These are phyloP conservation scores for Odontomyia ornata DNA, from an alignment of 2,888 invertebrate genomes.

Conservation along the genomic window DNA sequence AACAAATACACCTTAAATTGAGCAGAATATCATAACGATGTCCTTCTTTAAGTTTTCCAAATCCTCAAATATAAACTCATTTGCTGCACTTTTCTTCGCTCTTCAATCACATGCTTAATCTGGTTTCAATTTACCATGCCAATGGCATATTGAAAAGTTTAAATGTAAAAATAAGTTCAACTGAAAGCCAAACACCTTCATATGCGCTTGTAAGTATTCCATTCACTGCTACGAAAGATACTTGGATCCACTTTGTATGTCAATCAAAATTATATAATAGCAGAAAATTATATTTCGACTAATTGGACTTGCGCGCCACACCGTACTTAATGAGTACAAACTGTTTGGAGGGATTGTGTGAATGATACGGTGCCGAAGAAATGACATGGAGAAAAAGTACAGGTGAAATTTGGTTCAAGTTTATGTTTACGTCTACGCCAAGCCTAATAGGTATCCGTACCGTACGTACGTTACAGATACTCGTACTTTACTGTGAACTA, in stretches of 20 bases:
- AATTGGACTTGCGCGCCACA: conserved; percentile 5
- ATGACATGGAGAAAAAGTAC: not conserved
- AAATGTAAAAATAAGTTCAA: no score
- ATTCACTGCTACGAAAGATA: not conserved
- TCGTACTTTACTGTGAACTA: not conserved
- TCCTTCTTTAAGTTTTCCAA: no score
- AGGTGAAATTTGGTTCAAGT: conserved; percentile 35
- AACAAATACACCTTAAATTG: no score
- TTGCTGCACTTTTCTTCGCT: no score
- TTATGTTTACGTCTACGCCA: conserved; percentile 19
- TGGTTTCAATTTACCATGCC: no score
- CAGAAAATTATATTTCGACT: conserved; percentile 6
- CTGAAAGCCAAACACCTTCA: no score
- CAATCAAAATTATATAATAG: conserved; percentile 18
- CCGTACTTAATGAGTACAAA: not conserved
- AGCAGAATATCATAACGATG: no score
- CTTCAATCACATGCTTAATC: no score
- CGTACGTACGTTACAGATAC: not conserved
- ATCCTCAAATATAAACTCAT: no score
- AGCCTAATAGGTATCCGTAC: not conserved
- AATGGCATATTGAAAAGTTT: no score
- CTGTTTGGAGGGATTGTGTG: not conserved
- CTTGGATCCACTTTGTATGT: not conserved
- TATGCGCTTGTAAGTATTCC: no score
- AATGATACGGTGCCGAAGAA: conserved; percentile 7